A percentile compares a stretch with the other conserved stretches of the same genome.
Evolutionary conservation across 2,797 vertebrate species (phyloP).

Genomic region (Pristis pectinata): DNA sequence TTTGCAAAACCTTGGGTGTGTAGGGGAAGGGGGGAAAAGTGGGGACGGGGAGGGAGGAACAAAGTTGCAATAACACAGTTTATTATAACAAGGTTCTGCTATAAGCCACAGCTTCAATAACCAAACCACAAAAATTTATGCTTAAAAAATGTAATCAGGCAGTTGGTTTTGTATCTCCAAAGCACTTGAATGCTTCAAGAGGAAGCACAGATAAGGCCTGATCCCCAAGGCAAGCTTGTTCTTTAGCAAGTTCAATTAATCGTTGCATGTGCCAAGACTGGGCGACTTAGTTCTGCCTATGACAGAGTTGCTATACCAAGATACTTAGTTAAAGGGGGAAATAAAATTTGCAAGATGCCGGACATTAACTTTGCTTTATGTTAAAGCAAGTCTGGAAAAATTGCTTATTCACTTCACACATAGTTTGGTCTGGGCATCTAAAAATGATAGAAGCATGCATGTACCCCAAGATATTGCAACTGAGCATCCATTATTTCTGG

Average conservation of each 20-base stretch:
- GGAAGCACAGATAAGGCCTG: not conserved
- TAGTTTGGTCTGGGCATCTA: not conserved
- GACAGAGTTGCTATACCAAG: not conserved
- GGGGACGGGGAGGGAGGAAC: not conserved
- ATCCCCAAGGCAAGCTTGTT: constrained; percentile 21
- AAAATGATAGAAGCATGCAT: not conserved
- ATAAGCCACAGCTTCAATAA: constrained; percentile 27
- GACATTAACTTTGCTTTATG: not conserved
- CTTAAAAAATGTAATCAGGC: constrained; percentile 25
- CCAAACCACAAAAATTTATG: constrained; percentile 30
- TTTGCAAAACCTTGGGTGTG: not conserved
- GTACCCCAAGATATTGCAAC: not conserved
- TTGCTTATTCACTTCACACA: not conserved
- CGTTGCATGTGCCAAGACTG: not conserved
- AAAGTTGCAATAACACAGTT: constrained; percentile 1
- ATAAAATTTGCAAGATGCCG: not conserved
- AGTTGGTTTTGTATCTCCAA: constrained; percentile 18
- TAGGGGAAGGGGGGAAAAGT: not conserved
- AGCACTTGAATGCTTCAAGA: constrained; percentile 23
- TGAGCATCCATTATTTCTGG: not conserved
- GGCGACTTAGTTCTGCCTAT: not conserved
- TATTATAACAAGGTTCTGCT: constrained; percentile 18
- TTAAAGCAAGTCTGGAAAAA: not conserved
- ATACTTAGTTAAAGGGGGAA: not conserved
- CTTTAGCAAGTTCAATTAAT: not conserved